Evolutionary conservation across 2,888 invertebrate species (phyloP).

Genomic region (Matsumyia berberina): DNA sequence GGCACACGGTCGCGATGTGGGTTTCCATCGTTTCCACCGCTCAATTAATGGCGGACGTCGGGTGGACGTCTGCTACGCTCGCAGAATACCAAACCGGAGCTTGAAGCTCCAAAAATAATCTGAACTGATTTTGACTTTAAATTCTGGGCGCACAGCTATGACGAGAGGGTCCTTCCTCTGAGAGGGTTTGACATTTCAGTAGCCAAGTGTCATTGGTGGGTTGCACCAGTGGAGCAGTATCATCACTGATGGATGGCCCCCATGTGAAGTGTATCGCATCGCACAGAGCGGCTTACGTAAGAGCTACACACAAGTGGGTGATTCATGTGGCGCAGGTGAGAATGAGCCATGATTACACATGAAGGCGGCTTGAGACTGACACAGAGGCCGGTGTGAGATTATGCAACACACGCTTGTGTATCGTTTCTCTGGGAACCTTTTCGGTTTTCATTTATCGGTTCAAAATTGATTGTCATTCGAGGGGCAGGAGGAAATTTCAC

Average conservation of each 20-base stretch:
- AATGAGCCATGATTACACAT: conserved; percentile 8
- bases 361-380: conserved; percentile 28
- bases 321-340: conserved; percentile 26
- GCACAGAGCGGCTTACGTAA: conserved; percentile 18
- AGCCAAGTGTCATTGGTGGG: conserved; percentile 40
- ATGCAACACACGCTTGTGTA: conserved; percentile 22
- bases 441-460: conserved; percentile 28
- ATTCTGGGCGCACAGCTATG: too few species aligned
- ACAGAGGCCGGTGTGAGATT: conserved; percentile 10
- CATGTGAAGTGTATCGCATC: conserved; percentile 23
- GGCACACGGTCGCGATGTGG: conserved; percentile 6
- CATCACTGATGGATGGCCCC: conserved; percentile 25
- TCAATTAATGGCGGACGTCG: conserved; percentile 11
- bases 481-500: conserved; percentile 10
- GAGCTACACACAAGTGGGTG: conserved; percentile 17
- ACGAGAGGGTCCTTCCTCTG: conserved; percentile 17
- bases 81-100: not conserved
- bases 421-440: conserved; percentile 10
- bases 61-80: conserved; percentile 1
- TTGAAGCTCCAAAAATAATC: too few species aligned
- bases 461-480: conserved; percentile 49
- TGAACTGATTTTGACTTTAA: not conserved
- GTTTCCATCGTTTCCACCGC: not conserved
- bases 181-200: conserved; percentile 23
- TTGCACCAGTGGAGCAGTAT: conserved; percentile 40